Conservation (phyloP, 1,140 invertebrate species). For the Wiebesia pumilae region DNA sequence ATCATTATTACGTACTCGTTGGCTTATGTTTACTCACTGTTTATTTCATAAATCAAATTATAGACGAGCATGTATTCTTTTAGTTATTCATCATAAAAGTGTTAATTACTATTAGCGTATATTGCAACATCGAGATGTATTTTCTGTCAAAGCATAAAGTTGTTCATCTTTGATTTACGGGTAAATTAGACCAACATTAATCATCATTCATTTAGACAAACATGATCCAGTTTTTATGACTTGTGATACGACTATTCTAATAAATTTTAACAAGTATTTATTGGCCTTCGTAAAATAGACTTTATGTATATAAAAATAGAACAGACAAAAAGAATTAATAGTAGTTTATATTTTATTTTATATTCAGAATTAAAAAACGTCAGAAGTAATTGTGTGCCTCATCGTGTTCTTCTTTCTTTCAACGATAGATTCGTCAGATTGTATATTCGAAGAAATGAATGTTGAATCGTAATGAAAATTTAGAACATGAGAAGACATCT, state of each 20-base stretch:
- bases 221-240: slow-evolving; percentile 4
- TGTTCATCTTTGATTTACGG: slow-evolving; percentile 23
- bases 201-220: slow-evolving; percentile 34
- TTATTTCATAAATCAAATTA: slow-evolving; percentile 1
- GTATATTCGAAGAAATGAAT: neutral
- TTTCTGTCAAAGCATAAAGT: slow-evolving; percentile 9
- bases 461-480: neutral
- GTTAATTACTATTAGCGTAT: neutral
- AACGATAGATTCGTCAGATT: neutral
- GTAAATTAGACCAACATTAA: slow-evolving; percentile 10
- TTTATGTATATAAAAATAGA: neutral
- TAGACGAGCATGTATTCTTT: neutral
- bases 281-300: neutral
- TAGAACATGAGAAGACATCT: neutral
- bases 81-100: neutral
- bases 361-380: neutral
- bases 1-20: neutral
- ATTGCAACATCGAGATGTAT: slow-evolving; percentile 9
- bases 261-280: slow-evolving; percentile 11
- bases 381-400: neutral
- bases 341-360: neutral
- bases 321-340: neutral
- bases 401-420: neutral
- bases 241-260: slow-evolving; percentile 2
- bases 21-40: neutral